A percentile compares a stretch with the other conserved stretches of the same genome.
Evolutionary conservation across 2,888 invertebrate species (phyloP).

Genomic region (Lampropteryx suffumata): DNA sequence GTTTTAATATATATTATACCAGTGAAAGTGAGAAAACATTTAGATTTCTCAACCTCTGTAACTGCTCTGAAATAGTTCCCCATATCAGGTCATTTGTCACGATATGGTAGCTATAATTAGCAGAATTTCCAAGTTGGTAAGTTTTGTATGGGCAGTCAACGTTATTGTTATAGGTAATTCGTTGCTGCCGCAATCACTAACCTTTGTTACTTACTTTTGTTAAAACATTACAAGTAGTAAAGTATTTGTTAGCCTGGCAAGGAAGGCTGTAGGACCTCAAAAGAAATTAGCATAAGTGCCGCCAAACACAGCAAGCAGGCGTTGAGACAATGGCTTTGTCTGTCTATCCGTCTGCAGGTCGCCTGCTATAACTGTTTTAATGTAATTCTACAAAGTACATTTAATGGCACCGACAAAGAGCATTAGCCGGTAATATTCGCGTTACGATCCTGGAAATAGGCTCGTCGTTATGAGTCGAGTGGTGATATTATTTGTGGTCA

Average conservation of each 20-base stretch:
- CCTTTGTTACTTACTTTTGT: too few species aligned
- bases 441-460: constrained; percentile 39
- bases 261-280: constrained; percentile 65
- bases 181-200: constrained; percentile 40
- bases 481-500: constrained; percentile 43
- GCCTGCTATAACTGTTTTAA: constrained; percentile 62
- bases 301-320: constrained; percentile 60
- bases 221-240: constrained; percentile 63
- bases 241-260: constrained; percentile 58
- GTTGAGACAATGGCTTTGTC: constrained; percentile 78
- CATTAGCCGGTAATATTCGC: constrained; percentile 39
- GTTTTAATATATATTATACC: too few species aligned
- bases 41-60: neutral
- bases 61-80: neutral
- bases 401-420: constrained; percentile 55
- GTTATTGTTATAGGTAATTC: constrained; percentile 35
- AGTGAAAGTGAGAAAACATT: too few species aligned
- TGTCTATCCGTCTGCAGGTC: constrained; percentile 64
- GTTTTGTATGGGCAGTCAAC: constrained; percentile 18
- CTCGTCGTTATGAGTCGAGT: constrained; percentile 38
- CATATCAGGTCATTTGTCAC: neutral
- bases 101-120: constrained; percentile 6
- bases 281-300: constrained; percentile 79
- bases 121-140: constrained; percentile 12
- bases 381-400: constrained; percentile 58